A percentile compares a stretch with the other conserved stretches of the same genome.
Conservation (phyloP, 2,797 vertebrate genomes). For the Enteromius anoplus region DNA sequence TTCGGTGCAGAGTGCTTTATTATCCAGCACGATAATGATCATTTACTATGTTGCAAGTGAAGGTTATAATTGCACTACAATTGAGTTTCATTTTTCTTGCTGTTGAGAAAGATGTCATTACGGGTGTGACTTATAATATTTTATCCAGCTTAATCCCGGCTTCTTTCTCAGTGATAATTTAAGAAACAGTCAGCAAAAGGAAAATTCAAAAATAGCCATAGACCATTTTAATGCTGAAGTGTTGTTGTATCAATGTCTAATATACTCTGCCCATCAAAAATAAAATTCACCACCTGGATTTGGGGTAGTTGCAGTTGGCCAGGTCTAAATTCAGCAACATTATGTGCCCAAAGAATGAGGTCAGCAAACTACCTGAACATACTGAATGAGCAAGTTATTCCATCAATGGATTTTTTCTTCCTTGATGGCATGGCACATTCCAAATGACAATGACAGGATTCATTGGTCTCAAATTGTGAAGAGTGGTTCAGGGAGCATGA, state of each 20-base stretch:
- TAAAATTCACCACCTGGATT: no score
- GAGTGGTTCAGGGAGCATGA: no score
- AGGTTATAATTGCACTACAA: background rate
- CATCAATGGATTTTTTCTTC: no score
- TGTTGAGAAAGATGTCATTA: constrained; percentile 2
- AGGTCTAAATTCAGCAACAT: no score
- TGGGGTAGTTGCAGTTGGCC: no score
- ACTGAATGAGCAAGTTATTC: no score
- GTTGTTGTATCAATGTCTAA: background rate
- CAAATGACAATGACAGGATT: no score
- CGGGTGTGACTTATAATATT: background rate
- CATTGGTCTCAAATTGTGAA: no score
- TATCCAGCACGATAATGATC: background rate
- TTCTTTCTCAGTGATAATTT: background rate
- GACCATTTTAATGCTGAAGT: background rate
- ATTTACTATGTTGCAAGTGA: background rate
- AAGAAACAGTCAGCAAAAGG: background rate
- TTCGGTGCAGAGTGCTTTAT: background rate
- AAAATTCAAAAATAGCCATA: background rate
- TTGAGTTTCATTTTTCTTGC: background rate
- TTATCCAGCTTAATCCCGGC: background rate
- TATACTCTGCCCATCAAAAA: no score
- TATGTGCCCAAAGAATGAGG: no score
- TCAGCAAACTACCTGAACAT: no score
- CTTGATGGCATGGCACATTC: no score